These are phyloP conservation scores for Scaptomyza parva DNA, from an alignment of 2,888 invertebrate genomes.

Conservation along the genomic window DNA sequence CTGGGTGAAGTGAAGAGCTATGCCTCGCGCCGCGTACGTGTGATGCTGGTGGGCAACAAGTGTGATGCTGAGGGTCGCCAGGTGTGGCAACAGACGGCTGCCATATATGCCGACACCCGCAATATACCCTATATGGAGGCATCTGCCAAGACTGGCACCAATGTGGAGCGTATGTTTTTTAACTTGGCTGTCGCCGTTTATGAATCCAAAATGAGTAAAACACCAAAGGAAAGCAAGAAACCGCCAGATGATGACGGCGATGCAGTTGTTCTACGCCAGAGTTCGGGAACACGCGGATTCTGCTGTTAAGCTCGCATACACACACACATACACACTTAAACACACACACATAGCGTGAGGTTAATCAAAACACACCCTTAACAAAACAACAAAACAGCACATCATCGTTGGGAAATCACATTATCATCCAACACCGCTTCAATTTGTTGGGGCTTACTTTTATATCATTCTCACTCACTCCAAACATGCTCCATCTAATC, in stretches of 20 bases:
- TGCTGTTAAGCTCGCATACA: slow-evolving; percentile 37
- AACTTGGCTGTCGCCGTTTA: slow-evolving; percentile 28
- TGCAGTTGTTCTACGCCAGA: background rate
- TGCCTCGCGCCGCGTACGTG: slow-evolving; percentile 97
- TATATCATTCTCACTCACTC: slow-evolving; percentile 29
- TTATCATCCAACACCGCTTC: slow-evolving; percentile 96
- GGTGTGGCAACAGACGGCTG: slow-evolving; percentile 97
- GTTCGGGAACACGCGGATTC: background rate
- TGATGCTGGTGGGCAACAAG: slow-evolving; percentile 99
- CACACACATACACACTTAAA: background rate
- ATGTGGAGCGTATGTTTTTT: slow-evolving; percentile 97
- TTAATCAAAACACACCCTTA: background rate
- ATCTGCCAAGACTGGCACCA: slow-evolving; percentile 96
- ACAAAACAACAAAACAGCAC: too few relatives aligned
- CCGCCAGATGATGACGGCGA: background rate
- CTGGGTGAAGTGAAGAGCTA: slow-evolving; percentile 99
- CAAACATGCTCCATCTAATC: slow-evolving; percentile 2
- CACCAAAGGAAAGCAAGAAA: background rate
- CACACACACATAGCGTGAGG: background rate
- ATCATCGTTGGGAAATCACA: slow-evolving; percentile 85
- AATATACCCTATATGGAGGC: slow-evolving; percentile 99
- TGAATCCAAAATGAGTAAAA: background rate
- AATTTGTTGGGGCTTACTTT: slow-evolving; percentile 94
- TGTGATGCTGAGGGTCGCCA: slow-evolving; percentile 98
- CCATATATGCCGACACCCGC: slow-evolving; percentile 97